Conservation (phyloP, 2,888 invertebrate species). For the Magallana nippona region DNA sequence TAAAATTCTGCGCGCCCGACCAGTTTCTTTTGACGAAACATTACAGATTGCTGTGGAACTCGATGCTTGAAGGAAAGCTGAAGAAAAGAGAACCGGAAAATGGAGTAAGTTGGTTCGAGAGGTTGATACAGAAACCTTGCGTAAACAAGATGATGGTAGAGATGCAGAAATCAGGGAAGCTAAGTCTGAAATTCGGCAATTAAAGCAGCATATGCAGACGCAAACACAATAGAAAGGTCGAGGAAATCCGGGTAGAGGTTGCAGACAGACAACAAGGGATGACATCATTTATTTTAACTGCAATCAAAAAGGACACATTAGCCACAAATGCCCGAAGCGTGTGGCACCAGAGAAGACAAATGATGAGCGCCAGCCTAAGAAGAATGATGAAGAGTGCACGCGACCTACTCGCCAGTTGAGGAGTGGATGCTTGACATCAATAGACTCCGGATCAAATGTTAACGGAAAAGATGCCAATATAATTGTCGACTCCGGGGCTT, state of each 20-base stretch:
- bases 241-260: no score
- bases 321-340: not conserved
- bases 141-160: not conserved
- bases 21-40: not conserved
- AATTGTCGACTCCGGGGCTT: conserved; percentile 17
- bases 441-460: not conserved
- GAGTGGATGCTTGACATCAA: not conserved
- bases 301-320: not conserved
- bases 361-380: not conserved
- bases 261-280: no score
- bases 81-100: conserved; percentile 2
- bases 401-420: not conserved
- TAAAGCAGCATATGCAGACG: no score
- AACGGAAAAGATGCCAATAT: conserved; percentile 3
- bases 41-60: conserved; percentile 19
- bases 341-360: not conserved
- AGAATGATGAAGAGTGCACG: not conserved
- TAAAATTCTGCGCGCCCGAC: no score
- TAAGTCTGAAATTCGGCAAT: no score
- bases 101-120: not conserved
- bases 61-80: conserved; percentile 2
- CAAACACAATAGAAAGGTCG: no score
- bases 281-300: not conserved
- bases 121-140: not conserved
- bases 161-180: not conserved